phyloP scores from a whole-genome alignment of 2,113 vertebrate genomes.

The Psammodynastes pulverulentus region DNA sequence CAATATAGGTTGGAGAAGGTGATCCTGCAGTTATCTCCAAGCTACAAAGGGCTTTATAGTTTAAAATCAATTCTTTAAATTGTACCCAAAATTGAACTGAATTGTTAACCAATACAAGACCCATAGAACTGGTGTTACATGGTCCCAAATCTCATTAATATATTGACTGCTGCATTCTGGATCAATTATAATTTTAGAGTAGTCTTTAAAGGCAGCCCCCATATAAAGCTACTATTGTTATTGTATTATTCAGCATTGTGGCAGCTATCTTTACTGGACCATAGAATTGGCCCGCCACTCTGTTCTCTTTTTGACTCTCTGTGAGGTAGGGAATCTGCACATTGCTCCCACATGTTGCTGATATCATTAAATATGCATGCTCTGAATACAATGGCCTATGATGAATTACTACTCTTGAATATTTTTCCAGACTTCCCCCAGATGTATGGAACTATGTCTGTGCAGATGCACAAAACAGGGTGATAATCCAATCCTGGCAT shows the following conservation, averaged over 20 bases:
- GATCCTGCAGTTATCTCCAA: not conserved
- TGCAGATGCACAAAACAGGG: not conserved
- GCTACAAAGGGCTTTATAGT: not conserved
- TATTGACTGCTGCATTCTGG: not conserved
- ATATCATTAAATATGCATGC: not conserved
- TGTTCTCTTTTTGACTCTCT: not conserved
- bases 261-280: not conserved
- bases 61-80: not conserved
- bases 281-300: not conserved
- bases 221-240: fast-evolving
- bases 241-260: not conserved
- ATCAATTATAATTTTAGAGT: not conserved
- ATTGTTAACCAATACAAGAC: not conserved
- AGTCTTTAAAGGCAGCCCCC: not conserved
- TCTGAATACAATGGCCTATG: not conserved
- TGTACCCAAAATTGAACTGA: not conserved
- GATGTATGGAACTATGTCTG: slow-evolving; percentile 3
- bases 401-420: slow-evolving; percentile 9
- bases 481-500: not conserved
- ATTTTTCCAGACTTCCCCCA: slow-evolving; percentile 17
- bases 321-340: not conserved
- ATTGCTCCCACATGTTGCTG: not conserved
- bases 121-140: not conserved
- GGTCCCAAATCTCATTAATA: not conserved
- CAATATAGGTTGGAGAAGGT: not conserved